Conservation (phyloP, 2,888 invertebrate species). For the Byasa hedistus region DNA sequence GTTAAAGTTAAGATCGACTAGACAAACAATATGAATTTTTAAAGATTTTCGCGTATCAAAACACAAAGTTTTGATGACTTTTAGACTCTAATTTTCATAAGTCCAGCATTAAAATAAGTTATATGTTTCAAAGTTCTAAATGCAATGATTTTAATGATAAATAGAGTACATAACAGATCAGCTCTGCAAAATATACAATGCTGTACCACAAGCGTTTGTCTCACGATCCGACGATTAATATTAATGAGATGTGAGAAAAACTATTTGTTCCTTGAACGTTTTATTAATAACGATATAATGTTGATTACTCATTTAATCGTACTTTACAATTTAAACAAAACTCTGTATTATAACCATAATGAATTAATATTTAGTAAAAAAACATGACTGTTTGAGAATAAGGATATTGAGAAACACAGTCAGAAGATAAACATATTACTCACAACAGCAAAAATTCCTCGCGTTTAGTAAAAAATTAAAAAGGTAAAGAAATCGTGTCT, state of each 20-base stretch:
- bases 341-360: neutral
- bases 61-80: too few species aligned
- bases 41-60: too few species aligned
- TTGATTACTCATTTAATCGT: slow-evolving; percentile 11
- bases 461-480: neutral
- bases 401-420: neutral
- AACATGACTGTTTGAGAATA: neutral
- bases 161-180: too few species aligned
- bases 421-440: neutral
- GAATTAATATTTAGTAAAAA: neutral
- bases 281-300: slow-evolving; percentile 1
- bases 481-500: too few species aligned
- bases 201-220: neutral
- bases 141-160: too few species aligned
- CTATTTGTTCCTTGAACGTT: neutral
- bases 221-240: slow-evolving; percentile 1
- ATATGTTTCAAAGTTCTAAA: too few species aligned
- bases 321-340: neutral
- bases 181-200: neutral
- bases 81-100: too few species aligned
- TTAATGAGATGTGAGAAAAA: slow-evolving; percentile 6
- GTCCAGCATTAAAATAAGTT: too few species aligned
- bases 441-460: neutral
- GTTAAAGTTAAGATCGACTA: too few species aligned
- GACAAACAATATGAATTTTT: too few species aligned